These are phyloP conservation scores for Ooceraea biroi DNA, from an alignment of 1,140 invertebrate genomes.

Conservation along the genomic window DNA sequence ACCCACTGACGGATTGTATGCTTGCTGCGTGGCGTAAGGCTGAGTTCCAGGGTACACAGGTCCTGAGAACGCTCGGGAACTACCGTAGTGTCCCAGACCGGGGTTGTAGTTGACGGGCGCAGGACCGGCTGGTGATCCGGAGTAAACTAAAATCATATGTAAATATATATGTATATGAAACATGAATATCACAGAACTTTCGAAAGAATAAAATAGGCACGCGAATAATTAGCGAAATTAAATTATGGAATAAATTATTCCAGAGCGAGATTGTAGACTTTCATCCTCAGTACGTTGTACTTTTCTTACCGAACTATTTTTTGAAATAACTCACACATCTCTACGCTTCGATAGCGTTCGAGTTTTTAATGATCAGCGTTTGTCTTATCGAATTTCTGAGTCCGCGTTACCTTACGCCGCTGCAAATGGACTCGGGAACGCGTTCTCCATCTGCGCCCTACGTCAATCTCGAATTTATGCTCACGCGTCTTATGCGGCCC, in stretches of 20 bases:
- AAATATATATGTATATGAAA: neutral
- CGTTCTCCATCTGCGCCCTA: neutral
- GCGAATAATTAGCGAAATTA: too few species aligned
- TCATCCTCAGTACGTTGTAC: too few species aligned
- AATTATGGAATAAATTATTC: too few species aligned
- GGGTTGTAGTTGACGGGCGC: constrained; percentile 78
- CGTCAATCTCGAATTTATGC: neutral
- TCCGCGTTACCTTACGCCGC: neutral
- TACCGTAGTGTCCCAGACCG: constrained; percentile 79
- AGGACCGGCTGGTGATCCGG: constrained; percentile 63
- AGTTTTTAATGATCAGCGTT: neutral
- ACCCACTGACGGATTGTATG: constrained; percentile 68
- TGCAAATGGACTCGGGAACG: neutral
- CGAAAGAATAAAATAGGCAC: neutral
- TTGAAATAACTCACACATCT: too few species aligned
- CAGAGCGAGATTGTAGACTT: too few species aligned
- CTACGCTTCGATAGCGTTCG: neutral
- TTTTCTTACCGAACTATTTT: too few species aligned
- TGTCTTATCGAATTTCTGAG: neutral
- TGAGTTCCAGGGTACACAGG: constrained; percentile 65
- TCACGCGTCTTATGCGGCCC: constrained; percentile 7
- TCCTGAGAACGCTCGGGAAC: constrained; percentile 72
- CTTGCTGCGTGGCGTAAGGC: constrained; percentile 52
- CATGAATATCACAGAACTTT: too few species aligned
- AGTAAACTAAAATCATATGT: constrained; percentile 72